A percentile compares a stretch with the other conserved stretches of the same genome.
phyloP scores from a whole-genome alignment of 2,888 invertebrate genomes.

The Leucozona laternaria region DNA sequence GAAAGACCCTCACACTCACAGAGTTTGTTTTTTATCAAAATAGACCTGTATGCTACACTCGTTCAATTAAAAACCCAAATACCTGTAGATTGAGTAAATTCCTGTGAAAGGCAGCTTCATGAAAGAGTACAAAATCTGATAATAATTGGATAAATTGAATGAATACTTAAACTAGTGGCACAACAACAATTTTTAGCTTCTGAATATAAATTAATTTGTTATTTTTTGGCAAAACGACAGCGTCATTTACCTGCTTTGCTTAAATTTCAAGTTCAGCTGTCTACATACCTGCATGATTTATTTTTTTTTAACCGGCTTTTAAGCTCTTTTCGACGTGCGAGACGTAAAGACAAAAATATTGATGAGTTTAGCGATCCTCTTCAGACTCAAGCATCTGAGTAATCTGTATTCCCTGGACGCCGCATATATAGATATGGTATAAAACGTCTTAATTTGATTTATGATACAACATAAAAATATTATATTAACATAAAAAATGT shows the following conservation, averaged over 20 bases:
- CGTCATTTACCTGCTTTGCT: neutral
- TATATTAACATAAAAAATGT: too few species aligned
- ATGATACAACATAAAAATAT: too few species aligned
- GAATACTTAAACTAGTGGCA: too few species aligned
- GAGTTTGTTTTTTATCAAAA: too few species aligned
- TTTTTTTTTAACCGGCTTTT: neutral
- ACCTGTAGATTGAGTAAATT: too few species aligned
- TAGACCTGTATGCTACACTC: too few species aligned
- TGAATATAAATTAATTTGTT: neutral
- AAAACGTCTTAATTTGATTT: neutral
- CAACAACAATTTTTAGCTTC: neutral
- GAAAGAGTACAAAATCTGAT: too few species aligned
- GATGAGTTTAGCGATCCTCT: neutral
- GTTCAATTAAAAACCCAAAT: too few species aligned
- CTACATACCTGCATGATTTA: neutral
- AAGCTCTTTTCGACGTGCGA: neutral
- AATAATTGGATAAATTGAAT: too few species aligned
- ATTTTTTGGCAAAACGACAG: neutral
- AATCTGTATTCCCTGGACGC: too few species aligned
- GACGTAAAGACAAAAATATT: neutral
- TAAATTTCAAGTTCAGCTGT: neutral
- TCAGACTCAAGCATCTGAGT: neutral
- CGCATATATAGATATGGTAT: neutral
- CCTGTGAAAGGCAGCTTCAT: too few species aligned
- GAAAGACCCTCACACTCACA: too few species aligned